Evolutionary conservation across 2,888 invertebrate species (phyloP).

Genomic region (Cryptocephalus primarius): DNA sequence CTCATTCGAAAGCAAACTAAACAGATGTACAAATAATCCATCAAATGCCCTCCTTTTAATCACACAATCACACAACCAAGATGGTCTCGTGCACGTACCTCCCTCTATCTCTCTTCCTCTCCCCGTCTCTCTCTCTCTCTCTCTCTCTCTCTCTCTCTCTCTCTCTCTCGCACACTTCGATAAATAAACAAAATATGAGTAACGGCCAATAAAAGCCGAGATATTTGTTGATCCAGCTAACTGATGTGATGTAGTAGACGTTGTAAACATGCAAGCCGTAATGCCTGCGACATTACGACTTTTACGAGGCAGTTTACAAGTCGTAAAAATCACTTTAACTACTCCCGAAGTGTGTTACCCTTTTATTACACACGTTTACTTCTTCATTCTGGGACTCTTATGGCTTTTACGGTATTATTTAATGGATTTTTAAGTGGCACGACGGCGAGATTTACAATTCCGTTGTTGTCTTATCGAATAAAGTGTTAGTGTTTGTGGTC

Average conservation of each 20-base stretch:
- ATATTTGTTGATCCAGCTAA: conserved; percentile 33
- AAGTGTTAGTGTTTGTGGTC: too few species aligned
- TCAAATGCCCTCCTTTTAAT: too few species aligned
- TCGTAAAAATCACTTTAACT: conserved; percentile 42
- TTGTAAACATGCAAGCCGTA: conserved; percentile 37
- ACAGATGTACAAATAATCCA: too few species aligned
- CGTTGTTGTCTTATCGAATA: too few species aligned
- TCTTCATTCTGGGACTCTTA: conserved; percentile 34
- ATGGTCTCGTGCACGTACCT: too few species aligned
- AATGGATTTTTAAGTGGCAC: conserved; percentile 30
- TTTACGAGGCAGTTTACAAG: conserved; percentile 39
- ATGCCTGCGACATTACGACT: conserved; percentile 39
- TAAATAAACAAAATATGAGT: conserved; percentile 4
- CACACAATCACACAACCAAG: too few species aligned
- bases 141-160: too few species aligned
- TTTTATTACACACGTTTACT: conserved; percentile 36
- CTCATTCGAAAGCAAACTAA: too few species aligned
- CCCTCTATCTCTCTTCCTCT: too few species aligned
- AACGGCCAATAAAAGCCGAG: conserved; percentile 30
- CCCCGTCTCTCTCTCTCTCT: too few species aligned
- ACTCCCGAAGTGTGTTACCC: conserved; percentile 37
- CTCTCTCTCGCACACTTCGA: background rate
- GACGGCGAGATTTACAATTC: conserved; percentile 2
- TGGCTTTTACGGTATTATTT: conserved; percentile 29
- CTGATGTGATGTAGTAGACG: conserved; percentile 30